Conservation (phyloP, 30 jellyfish, hydroid and myxozoan genomes). For the Aurelia aurita complex sp. Pacific region DNA sequence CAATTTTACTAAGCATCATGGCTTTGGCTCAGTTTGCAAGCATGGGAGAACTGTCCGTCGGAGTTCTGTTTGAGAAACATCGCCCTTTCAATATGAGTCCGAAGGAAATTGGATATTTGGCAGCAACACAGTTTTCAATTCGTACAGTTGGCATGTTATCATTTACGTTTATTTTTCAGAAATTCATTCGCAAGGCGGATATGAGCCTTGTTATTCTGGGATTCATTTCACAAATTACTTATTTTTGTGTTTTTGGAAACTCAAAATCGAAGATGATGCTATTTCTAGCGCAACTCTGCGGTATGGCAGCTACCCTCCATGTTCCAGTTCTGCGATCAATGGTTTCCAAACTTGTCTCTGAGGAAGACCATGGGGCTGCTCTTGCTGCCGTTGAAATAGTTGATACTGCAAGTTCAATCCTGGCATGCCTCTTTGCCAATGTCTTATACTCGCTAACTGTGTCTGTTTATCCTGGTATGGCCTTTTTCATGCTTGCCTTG, state of each 20-base stretch:
- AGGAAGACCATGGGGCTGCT: slow-evolving; percentile 27
- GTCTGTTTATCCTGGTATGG: neutral
- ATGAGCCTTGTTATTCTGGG: slow-evolving; percentile 7
- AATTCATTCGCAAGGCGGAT: neutral
- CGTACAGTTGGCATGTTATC: neutral
- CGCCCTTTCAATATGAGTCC: slow-evolving; percentile 14
- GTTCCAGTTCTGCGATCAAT: slow-evolving; percentile 27
- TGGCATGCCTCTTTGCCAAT: slow-evolving; percentile 4
- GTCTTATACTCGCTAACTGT: slow-evolving; percentile 4
- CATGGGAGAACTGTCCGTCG: slow-evolving; percentile 11
- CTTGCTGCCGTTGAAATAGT: slow-evolving; percentile 11
- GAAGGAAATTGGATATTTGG: slow-evolving; percentile 7
- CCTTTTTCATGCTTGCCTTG: neutral
- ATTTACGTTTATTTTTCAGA: neutral
- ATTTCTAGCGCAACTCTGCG: neutral
- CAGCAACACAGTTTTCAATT: neutral
- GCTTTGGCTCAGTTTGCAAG: neutral
- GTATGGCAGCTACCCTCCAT: neutral
- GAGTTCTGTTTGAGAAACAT: slow-evolving; percentile 9
- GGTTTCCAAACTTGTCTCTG: slow-evolving; percentile 17
- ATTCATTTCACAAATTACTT: slow-evolving; percentile 17
- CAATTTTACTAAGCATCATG: neutral
- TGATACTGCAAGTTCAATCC: slow-evolving; percentile 2
- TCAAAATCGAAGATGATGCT: neutral
- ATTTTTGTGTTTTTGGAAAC: slow-evolving; percentile 8